These are phyloP conservation scores for Drosophila orosa DNA, from an alignment of 1,140 invertebrate species.

Conservation along the genomic window DNA sequence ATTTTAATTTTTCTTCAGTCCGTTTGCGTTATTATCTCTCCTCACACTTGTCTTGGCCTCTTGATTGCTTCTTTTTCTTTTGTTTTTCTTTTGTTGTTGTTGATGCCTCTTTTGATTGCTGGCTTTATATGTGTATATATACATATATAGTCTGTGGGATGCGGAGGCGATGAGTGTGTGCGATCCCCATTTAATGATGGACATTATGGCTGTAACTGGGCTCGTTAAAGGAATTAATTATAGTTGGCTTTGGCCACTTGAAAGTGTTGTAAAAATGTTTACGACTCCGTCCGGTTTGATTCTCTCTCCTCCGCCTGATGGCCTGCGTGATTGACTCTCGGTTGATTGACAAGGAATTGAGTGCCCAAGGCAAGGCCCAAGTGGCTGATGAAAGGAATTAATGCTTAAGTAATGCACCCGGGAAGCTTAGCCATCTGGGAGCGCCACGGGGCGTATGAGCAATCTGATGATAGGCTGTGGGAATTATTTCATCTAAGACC, in stretches of 20 bases:
- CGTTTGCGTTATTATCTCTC: slow-evolving; percentile 57
- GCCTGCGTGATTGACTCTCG: slow-evolving; percentile 15
- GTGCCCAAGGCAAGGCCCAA: background rate
- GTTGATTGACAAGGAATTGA: background rate
- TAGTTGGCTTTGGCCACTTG: slow-evolving; percentile 45
- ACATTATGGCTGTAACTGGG: slow-evolving; percentile 59
- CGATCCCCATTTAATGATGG: slow-evolving; percentile 48
- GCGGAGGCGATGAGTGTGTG: slow-evolving; percentile 14
- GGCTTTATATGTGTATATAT: slow-evolving; percentile 10
- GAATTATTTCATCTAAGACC: slow-evolving; percentile 1
- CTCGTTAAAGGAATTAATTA: slow-evolving; percentile 72
- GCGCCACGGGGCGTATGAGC: slow-evolving; percentile 20
- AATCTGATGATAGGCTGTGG: slow-evolving; percentile 10
- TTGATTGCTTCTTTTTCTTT: slow-evolving; percentile 38
- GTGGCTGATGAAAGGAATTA: slow-evolving; percentile 29
- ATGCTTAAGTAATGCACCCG: slow-evolving; percentile 15
- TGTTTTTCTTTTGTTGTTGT: slow-evolving; percentile 29
- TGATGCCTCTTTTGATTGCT: slow-evolving; percentile 47
- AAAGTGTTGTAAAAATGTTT: slow-evolving; percentile 64
- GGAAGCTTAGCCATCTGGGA: background rate
- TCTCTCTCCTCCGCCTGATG: slow-evolving; percentile 21
- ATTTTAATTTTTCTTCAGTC: slow-evolving; percentile 40
- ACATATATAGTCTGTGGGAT: background rate
- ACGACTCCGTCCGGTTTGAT: slow-evolving; percentile 27
- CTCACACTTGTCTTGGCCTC: slow-evolving; percentile 34